These are phyloP conservation scores for Sisyra terminalis DNA, from an alignment of 2,888 invertebrate genomes.

Conservation along the genomic window DNA sequence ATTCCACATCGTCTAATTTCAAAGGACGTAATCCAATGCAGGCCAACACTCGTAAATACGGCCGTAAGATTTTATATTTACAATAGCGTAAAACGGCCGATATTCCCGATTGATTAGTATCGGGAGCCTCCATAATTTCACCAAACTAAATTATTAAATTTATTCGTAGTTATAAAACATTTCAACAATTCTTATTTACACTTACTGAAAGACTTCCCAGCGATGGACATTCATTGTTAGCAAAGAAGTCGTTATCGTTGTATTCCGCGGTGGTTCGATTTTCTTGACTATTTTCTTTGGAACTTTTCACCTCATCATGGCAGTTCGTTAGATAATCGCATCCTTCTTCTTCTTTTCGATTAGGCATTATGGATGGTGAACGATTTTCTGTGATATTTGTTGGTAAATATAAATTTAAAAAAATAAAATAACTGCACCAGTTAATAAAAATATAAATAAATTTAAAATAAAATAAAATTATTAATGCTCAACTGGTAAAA, in stretches of 20 bases:
- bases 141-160: conserved; percentile 44
- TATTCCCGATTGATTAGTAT: conserved; percentile 50
- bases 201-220: conserved; percentile 13
- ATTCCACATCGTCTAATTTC: conserved; percentile 40
- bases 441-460: no score
- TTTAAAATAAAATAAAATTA: no score
- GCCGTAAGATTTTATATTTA: conserved; percentile 63
- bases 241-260: conserved; percentile 5
- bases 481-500: no score
- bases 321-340: conserved; percentile 6
- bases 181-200: background rate
- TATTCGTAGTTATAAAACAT: no score
- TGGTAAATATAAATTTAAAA: no score
- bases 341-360: no score
- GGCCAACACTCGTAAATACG: conserved; percentile 56
- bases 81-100: conserved; percentile 67
- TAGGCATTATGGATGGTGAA: no score
- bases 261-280: conserved; percentile 7
- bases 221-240: conserved; percentile 10
- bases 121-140: conserved; percentile 50
- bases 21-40: conserved; percentile 61
- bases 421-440: no score
- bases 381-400: no score
- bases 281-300: conserved; percentile 7
- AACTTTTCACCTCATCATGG: conserved; percentile 9